Evolutionary conservation across 2,113 vertebrate genomes (phyloP), one percentile per base, ranked within the genome.

Genomic region (Microtus oregoni): DNA sequence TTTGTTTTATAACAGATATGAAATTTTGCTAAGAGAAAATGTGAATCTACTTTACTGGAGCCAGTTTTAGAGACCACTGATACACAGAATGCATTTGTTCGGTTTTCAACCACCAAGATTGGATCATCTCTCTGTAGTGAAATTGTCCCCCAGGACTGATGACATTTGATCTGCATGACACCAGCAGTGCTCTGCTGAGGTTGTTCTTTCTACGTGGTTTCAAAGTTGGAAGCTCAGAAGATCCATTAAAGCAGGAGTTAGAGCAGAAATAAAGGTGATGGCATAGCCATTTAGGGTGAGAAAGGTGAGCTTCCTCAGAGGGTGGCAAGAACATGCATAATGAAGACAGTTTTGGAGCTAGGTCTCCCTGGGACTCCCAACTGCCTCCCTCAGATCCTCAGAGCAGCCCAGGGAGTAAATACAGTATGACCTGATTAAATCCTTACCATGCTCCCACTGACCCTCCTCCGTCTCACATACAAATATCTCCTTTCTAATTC

Each of bases 261-360:
- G 94, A 97, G 89, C 91, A 97, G 98, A 98, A 94, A 97, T 95
- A 97, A 91, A 96, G 94, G 96, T 94, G 95, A 85, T 0, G 0
- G 93, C 98, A 90, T 0, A 32, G 91, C 87, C 52, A 83, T 97
- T 97, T 97, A 95, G 97, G 97, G 96, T 97, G 97, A 97, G 96
- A 98, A 92, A 95, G 95, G 94, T 92, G 96, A 96, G 38, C 50
- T 63, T 95, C 98, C 97, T 98, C 97, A 97, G 90, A 98, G 95
- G 78, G 35, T 97, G 79, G 88, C 96, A 81, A 11, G 65, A 97
- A 97, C 89, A 41, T 32, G n/a, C 67, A 77, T 98, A 97, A 98
- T 96, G 96, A 98, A 98, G 98, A 97, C 93, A 96, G 1, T 98
- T 98, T 95, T 98, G 96, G 96, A 97, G 90, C 91, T 92, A 50